phyloP scores from a whole-genome alignment of 2,797 vertebrate genomes.

The Paramormyrops hopkinsi region DNA sequence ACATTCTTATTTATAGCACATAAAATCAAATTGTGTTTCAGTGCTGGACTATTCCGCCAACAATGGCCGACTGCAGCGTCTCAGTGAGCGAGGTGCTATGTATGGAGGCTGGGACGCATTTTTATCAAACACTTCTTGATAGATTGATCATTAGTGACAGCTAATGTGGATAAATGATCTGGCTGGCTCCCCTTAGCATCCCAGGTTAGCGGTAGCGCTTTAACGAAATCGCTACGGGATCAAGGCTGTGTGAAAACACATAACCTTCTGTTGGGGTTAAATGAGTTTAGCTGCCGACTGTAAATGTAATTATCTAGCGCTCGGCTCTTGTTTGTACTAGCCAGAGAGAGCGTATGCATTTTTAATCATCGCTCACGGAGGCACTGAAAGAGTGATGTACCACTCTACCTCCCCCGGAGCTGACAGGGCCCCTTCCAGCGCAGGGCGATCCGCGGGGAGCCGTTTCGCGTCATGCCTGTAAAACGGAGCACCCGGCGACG shows the following conservation, averaged over 20 bases:
- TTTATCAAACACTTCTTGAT: not conserved
- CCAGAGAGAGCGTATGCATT: not conserved
- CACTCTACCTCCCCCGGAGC: not conserved
- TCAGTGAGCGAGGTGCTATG: not conserved
- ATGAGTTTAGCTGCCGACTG: not conserved
- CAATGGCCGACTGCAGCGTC: not conserved
- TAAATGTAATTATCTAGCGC: not conserved
- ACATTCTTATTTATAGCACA: not conserved
- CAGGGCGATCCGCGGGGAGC: not conserved
- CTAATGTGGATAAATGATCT: not conserved
- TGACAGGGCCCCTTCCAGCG: not conserved
- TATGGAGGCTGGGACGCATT: not conserved
- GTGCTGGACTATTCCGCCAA: not conserved
- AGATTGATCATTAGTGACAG: not conserved
- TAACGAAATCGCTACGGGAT: not conserved
- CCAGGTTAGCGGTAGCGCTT: not conserved
- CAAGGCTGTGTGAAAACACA: not conserved
- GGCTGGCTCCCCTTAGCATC: not conserved
- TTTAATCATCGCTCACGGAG: constrained; percentile 5
- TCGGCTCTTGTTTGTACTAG: not conserved
- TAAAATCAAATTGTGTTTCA: not conserved
- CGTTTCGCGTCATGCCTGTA: not conserved
- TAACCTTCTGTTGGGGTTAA: not conserved
- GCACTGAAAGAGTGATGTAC: not conserved
- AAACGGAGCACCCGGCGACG: not conserved